Percentiles rank a stretch among this genome's conserved stretches.
Conservation (phyloP, 2,113 vertebrate species). For the Ochotona curzoniae region DNA sequence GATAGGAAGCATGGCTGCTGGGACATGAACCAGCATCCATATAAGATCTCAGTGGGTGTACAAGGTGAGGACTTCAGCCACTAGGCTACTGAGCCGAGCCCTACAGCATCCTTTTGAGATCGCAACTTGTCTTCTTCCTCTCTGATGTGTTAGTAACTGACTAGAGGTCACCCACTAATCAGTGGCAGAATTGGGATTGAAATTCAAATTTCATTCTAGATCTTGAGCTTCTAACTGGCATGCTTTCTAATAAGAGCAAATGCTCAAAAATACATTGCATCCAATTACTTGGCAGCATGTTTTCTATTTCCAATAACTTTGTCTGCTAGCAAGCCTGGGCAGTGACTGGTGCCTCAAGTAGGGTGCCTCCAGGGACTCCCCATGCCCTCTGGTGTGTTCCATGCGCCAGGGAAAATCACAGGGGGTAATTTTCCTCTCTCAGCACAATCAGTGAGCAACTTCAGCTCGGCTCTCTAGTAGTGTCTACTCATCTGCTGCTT, state of each 20-base stretch:
- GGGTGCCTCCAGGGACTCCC: background rate
- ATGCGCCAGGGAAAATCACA: background rate
- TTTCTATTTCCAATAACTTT: background rate
- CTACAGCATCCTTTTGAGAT: background rate
- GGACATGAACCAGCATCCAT: too few species aligned
- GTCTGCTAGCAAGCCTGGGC: background rate
- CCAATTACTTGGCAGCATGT: background rate
- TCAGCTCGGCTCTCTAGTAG: conserved; percentile 16
- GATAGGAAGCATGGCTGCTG: too few species aligned
- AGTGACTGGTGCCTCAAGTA: too few species aligned
- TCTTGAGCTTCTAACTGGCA: background rate
- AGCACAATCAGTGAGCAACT: background rate
- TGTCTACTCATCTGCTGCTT: background rate
- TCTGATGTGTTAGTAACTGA: conserved; percentile 15
- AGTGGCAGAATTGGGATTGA: background rate
- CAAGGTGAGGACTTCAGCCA: too few species aligned
- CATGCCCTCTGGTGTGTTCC: background rate
- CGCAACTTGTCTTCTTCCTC: background rate
- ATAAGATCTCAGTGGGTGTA: too few species aligned
- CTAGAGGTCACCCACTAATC: background rate
- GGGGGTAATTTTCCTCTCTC: background rate
- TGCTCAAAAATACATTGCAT: background rate
- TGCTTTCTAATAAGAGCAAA: background rate
- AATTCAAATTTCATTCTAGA: background rate
- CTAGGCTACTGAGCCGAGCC: too few species aligned